Base-by-base conservation (phyloP, 53 echinoderm and acorn worm genomes). In the Apostichopus leukothele region DNA sequence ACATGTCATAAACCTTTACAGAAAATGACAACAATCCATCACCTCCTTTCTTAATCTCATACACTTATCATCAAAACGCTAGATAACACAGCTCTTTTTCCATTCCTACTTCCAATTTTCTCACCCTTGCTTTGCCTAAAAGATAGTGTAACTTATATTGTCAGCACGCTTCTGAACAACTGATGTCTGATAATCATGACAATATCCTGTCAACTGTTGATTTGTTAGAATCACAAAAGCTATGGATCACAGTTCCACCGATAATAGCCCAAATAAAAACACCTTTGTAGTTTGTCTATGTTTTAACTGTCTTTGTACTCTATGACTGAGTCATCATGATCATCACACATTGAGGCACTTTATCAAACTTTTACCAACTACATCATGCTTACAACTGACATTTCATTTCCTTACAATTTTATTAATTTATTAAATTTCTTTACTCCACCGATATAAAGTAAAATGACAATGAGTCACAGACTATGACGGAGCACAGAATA, bases 301-400 rank as follows among this genome's bases (percentile, higher is more conserved):
- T 71, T 71, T 71, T 71, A 16, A 21, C 18, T 71, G 13, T 18
- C 71, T 71, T 71, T 71, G 71, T 71, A 71, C 71, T 71, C 71
- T 71, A 19, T 71, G 12, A 16, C 71, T 71, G 71, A 71, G 71
- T 71, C 71, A 71, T 19, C 20, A 19, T n/a, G 21, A 71, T 71
- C 20, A 71, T 71, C 71, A 71, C 71, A 71, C 71, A 71, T 71
- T 71, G 71, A 71, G 71, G 71, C 71, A 71, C 71, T 71, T 71
- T 71, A 71, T 71, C 71, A 71, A 71, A 71, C 71, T 71, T 71
- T 71, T n/a, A 71, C 71, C 71, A 71, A 71, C 71, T n/a, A 71
- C 20, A 71, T 71, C 71, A 71, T 18, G 71, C 71, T 71, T 18
- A 71, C 18, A n/a, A 16, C 71, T 71, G 71, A 71, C 71, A 71